Percentiles rank a stretch among this genome's conserved stretches.
Conservation (phyloP, 2,888 invertebrate species). For the Drosophila colorata region DNA sequence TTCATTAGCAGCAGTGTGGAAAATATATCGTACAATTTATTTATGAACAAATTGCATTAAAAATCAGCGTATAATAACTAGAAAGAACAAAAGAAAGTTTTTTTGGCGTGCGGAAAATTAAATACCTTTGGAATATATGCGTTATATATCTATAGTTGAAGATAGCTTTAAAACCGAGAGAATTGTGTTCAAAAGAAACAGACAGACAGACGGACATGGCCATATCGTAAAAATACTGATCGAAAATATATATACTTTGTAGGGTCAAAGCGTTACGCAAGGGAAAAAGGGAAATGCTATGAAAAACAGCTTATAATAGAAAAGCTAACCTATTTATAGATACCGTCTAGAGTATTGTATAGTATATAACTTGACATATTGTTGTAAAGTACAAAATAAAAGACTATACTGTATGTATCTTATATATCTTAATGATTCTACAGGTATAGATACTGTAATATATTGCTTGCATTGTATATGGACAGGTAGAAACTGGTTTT, state of each 20-base stretch:
- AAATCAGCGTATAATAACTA: conserved; percentile 14
- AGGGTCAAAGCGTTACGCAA: too few species aligned
- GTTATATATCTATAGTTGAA: too few species aligned
- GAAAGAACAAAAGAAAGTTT: not conserved
- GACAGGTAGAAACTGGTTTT: not conserved
- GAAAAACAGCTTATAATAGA: conserved; percentile 5
- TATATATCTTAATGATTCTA: not conserved
- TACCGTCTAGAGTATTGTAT: not conserved
- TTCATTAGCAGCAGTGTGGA: not conserved
- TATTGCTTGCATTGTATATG: not conserved
- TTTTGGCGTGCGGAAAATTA: too few species aligned
- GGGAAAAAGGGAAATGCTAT: not conserved
- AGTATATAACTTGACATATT: too few species aligned
- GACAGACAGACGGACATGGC: too few species aligned
- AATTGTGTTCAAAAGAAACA: too few species aligned
- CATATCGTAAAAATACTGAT: too few species aligned
- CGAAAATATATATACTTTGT: too few species aligned
- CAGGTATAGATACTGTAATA: not conserved
- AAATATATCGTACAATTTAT: conserved; percentile 10
- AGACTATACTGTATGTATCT: too few species aligned
- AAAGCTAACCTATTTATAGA: not conserved
- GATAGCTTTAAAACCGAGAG: too few species aligned
- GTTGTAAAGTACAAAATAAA: too few species aligned
- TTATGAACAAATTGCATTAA: conserved; percentile 16
- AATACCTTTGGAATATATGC: too few species aligned